phyloP scores from a whole-genome alignment of 2,113 vertebrate genomes.

The Chinchilla lanigera region DNA sequence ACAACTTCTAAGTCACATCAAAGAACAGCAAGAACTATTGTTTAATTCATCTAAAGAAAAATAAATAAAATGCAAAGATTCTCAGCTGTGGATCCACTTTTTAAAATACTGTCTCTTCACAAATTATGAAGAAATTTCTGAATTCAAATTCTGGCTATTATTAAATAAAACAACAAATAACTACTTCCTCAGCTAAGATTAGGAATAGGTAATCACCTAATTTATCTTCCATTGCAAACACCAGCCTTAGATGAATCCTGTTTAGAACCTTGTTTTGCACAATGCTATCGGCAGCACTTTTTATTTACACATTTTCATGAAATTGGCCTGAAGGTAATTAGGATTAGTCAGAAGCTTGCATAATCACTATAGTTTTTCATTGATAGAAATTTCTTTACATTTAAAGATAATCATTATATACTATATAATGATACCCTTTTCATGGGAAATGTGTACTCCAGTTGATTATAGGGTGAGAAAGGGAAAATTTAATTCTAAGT shows the following conservation, averaged over 20 bases:
- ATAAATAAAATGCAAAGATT: constrained; percentile 50
- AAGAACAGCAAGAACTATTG: not conserved
- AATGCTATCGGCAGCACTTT: not conserved
- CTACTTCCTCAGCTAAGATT: constrained; percentile 45
- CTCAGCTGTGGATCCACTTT: not conserved
- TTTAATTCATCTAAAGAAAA: constrained; percentile 6
- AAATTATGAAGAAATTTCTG: constrained; percentile 25
- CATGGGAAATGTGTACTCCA: not conserved
- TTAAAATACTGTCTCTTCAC: constrained; percentile 16
- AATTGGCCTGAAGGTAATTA: constrained; percentile 54
- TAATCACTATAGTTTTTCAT: constrained; percentile 39
- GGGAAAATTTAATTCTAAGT: not conserved
- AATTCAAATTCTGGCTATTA: not conserved
- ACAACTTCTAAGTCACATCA: not conserved
- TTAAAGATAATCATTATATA: constrained; percentile 46
- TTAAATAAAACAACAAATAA: not conserved
- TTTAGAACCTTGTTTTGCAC: not conserved
- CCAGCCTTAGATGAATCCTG: not conserved
- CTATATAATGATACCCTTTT: constrained; percentile 27
- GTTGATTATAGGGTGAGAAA: not conserved
- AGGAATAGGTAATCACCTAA: not conserved
- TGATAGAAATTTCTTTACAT: constrained; percentile 44
- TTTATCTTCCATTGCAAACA: constrained; percentile 20
- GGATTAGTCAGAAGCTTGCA: constrained; percentile 57
- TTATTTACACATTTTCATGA: constrained; percentile 44